Conservation (phyloP, 2,888 invertebrate species). For the Heterodera filipjevi region DNA sequence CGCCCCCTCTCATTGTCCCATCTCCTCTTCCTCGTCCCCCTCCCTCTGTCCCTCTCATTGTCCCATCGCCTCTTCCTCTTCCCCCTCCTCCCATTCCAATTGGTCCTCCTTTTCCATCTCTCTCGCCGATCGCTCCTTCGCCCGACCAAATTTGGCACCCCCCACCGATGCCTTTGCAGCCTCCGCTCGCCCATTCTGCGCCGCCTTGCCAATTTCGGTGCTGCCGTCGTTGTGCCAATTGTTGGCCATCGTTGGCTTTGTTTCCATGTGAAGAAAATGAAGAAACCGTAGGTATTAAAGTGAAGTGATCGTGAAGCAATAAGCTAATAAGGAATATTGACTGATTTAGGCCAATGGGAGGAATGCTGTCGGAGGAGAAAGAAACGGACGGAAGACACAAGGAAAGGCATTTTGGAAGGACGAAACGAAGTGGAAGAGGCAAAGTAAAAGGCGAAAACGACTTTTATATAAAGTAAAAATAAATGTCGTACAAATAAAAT, state of each 20-base stretch:
- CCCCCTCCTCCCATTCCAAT: not conserved
- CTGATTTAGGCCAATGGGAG: not conserved
- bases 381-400: not conserved
- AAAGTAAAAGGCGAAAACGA: too few relatives aligned
- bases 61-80: not conserved
- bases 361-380: not conserved
- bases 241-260: not conserved
- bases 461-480: too few relatives aligned
- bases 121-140: conserved; percentile 10
- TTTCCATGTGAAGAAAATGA: not conserved
- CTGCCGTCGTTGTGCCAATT: not conserved
- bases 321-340: not conserved
- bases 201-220: not conserved
- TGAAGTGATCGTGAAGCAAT: not conserved
- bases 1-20: not conserved
- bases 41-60: not conserved
- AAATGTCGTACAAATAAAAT: too few relatives aligned
- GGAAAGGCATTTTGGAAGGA: not conserved
- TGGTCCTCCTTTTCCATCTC: not conserved
- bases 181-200: not conserved
- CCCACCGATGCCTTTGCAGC: conserved; percentile 32
- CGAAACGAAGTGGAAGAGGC: not conserved
- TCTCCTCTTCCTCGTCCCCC: conserved; percentile 4
- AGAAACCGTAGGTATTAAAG: not conserved
- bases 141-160: conserved; percentile 25